phyloP scores from a whole-genome alignment of 2,797 vertebrate species.

The Bryconaethiops microstoma region DNA sequence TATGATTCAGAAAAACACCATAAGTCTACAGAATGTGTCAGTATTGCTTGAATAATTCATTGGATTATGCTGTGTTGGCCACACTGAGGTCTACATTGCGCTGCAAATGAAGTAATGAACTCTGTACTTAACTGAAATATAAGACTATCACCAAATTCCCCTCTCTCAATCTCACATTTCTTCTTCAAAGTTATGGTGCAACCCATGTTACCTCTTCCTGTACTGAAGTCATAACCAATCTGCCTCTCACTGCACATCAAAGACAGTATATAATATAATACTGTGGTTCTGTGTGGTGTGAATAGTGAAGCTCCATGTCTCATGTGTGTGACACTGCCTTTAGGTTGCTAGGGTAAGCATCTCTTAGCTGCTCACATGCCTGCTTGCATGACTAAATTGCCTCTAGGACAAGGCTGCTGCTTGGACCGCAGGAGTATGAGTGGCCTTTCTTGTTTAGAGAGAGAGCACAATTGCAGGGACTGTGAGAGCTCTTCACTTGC shows the following conservation, averaged over 20 bases:
- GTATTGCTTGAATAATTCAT: slow-evolving; percentile 57
- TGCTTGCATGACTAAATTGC: slow-evolving; percentile 32
- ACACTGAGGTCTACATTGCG: slow-evolving; percentile 35
- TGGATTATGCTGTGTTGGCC: slow-evolving; percentile 31
- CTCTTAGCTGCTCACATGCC: slow-evolving; percentile 23
- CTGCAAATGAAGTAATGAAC: slow-evolving; percentile 19
- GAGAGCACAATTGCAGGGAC: slow-evolving; percentile 21
- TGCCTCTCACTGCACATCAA: slow-evolving; percentile 37
- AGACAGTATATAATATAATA: slow-evolving; percentile 15
- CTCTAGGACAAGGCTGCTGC: slow-evolving; percentile 29
- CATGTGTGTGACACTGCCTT: neutral
- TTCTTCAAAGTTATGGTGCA: slow-evolving; percentile 45
- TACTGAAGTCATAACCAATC: slow-evolving; percentile 26
- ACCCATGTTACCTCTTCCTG: slow-evolving; percentile 18
- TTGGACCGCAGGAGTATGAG: slow-evolving; percentile 28
- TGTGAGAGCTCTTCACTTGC: slow-evolving; percentile 9
- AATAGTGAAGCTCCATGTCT: neutral
- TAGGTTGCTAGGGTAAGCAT: neutral
- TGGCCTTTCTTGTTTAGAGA: slow-evolving; percentile 27
- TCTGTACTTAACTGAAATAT: neutral
- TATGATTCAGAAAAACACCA: slow-evolving; percentile 36
- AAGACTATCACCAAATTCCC: neutral
- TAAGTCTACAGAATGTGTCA: slow-evolving; percentile 47
- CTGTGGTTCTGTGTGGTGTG: neutral
- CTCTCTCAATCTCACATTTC: slow-evolving; percentile 18